phyloP scores from a whole-genome alignment of 1,140 invertebrate species.

The Euura lappo region DNA sequence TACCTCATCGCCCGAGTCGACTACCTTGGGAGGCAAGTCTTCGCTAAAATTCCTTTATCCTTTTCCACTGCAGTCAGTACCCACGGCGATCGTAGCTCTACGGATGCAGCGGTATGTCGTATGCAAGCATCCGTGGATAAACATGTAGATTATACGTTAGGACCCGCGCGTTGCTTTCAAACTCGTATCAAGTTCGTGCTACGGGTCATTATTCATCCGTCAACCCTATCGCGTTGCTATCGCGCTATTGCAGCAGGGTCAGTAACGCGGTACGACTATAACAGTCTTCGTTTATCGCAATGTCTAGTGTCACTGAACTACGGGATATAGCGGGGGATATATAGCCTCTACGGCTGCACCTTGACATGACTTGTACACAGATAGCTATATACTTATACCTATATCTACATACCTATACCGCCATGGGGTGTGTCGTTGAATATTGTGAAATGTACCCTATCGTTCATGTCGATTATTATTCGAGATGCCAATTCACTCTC shows the following conservation, averaged over 20 bases:
- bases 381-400: neutral
- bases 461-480: too few relatives aligned
- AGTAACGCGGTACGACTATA: neutral
- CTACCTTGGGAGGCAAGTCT: neutral
- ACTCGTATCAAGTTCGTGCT: neutral
- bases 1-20: too few relatives aligned
- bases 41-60: neutral
- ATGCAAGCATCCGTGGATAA: neutral
- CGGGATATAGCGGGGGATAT: neutral
- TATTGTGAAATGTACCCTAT: too few relatives aligned
- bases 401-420: too few relatives aligned
- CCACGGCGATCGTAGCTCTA: neutral
- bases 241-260: neutral
- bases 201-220: slow-evolving; percentile 1
- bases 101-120: neutral
- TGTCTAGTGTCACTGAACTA: slow-evolving; percentile 7
- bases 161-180: neutral
- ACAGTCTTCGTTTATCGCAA: slow-evolving; percentile 4
- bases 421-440: too few relatives aligned
- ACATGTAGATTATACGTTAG: too few relatives aligned
- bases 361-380: neutral
- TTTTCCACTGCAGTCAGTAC: neutral
- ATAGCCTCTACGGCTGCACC: neutral
- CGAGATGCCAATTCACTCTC: too few relatives aligned
- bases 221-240: slow-evolving; percentile 6